Base-by-base conservation (phyloP, 2,888 invertebrate genomes). In the Ceraclea dissimilis region DNA sequence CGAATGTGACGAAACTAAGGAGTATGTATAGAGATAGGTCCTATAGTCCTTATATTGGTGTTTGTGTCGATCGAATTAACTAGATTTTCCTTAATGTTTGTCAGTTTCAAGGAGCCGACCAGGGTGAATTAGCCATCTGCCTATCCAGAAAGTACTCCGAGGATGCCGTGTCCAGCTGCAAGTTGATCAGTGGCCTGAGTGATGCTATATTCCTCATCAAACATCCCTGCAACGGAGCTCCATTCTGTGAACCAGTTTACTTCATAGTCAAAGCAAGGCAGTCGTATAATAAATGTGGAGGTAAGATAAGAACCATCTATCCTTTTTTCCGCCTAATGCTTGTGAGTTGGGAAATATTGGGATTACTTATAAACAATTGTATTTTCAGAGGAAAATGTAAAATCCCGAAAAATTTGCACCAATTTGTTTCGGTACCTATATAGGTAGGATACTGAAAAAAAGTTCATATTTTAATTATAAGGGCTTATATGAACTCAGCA, bases 41-140 rank as follows among this genome's bases (percentile, higher is more conserved):
- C n/a, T n/a, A n/a, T n/a, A n/a, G n/a, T n/a, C n/a, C n/a, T n/a
- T n/a, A n/a, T n/a, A n/a, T n/a, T n/a, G n/a, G n/a, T n/a, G n/a
- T n/a, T n/a, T n/a, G n/a, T n/a, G n/a, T n/a, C n/a, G n/a, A n/a
- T n/a, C n/a, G n/a, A n/a, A n/a, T n/a, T n/a, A n/a, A n/a, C n/a
- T n/a, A n/a, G n/a, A n/a, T n/a, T n/a, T n/a, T n/a, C n/a, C n/a
- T n/a, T n/a, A n/a, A n/a, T n/a, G n/a, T n/a, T n/a, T n/a, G n/a
- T n/a, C 52, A 79, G 76, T 73, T 85, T 63, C 77, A 79, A 63
- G 80, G 79, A 54, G 69, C 71, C 20, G 78, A 75, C 1, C 78
- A 76, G 65, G 81, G 81, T 0, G 71, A 69, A 51, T 67, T 86
- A 48, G 70, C 73, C 51, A 78, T 84, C 1, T 87, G 88, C 65